Conservation (phyloP, 2,113 vertebrate species). For the Oryzias curvinotus region DNA sequence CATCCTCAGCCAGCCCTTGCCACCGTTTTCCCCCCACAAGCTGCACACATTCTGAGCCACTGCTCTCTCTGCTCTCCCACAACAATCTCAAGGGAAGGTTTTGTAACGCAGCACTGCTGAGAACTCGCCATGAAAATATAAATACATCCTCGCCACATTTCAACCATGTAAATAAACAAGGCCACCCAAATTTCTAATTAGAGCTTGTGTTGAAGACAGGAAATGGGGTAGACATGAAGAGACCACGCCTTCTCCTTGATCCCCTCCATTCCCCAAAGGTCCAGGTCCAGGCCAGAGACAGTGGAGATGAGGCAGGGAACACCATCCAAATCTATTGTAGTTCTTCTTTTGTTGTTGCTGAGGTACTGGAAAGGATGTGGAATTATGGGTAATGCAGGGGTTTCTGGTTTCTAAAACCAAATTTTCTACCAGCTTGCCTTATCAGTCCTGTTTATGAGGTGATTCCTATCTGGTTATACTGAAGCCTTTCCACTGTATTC, state of each 20-base stretch:
- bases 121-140: constrained; percentile 94
- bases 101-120: constrained; percentile 94
- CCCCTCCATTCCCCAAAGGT: constrained; percentile 26
- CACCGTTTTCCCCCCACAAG: constrained; percentile 1
- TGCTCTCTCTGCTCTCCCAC: constrained; percentile 51
- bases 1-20: constrained; percentile 31
- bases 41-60: constrained; percentile 16
- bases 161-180: constrained; percentile 99
- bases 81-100: constrained; percentile 75
- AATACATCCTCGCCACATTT: constrained; percentile 95
- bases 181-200: constrained; percentile 99
- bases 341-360: constrained; percentile 6
- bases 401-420: constrained; percentile 9
- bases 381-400: neutral
- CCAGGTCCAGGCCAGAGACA: constrained; percentile 37
- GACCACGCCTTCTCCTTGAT: constrained; percentile 62
- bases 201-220: constrained; percentile 91
- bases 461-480: constrained; percentile 67
- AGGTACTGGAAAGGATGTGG: neutral
- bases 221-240: constrained; percentile 83
- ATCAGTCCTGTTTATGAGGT: constrained; percentile 58
- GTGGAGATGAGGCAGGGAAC: neutral
- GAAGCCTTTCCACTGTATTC: constrained; percentile 65
- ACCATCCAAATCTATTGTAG: constrained; percentile 54
- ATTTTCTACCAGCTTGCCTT: constrained; percentile 28